Evolutionary conservation across 2,888 invertebrate species (phyloP), one percentile per base, ranked within the genome.

Genomic region (Eupeodes luniger): DNA sequence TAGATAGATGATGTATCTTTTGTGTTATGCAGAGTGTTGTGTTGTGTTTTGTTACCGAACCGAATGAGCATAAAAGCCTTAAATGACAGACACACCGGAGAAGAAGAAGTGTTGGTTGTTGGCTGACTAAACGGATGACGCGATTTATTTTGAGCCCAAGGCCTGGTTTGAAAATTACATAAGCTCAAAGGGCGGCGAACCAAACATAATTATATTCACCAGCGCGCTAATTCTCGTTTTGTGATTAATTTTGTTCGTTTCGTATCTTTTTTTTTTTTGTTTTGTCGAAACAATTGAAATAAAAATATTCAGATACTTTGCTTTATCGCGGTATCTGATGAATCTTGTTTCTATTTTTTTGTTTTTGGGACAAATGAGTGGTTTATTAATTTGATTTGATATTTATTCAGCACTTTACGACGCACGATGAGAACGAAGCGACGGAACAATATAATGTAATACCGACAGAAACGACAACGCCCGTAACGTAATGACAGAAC

Each of bases 401-500:
- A 78, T 59, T 40, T 49, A 76, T 11, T 57, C 27, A 78, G 16
- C 78, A 66, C 47, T 47, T 16, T 12, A 49, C 27, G 27, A 27
- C 27, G 11, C n/a, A 27, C 27, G 7, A 44, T 2, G 40, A 40
- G 40, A 40, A 9, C 40, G 40, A 40, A 7, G 40, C 9, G 6
- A 40, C 40, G 40, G 9, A 40, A 40, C 40, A 9, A 40, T 5
- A 40, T 9, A 9, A 36, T 36, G 7, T 36, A 6, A 40, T 5
- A 40, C 40, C 64, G 64, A 64, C 27, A 27, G 27, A 27, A 27
- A 27, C 19, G 66, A 47, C 83, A 67, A 76, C 83, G 77, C 80
- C 66, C 66, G 76, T 79, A 80, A 81, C 66, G 76, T 79, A 80
- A 81, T 53, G 67, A 72, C 64, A 75, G 81, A 84, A 87, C 84